Conservation (phyloP, 2,888 invertebrate genomes). For the Agrochola lychnidis region DNA sequence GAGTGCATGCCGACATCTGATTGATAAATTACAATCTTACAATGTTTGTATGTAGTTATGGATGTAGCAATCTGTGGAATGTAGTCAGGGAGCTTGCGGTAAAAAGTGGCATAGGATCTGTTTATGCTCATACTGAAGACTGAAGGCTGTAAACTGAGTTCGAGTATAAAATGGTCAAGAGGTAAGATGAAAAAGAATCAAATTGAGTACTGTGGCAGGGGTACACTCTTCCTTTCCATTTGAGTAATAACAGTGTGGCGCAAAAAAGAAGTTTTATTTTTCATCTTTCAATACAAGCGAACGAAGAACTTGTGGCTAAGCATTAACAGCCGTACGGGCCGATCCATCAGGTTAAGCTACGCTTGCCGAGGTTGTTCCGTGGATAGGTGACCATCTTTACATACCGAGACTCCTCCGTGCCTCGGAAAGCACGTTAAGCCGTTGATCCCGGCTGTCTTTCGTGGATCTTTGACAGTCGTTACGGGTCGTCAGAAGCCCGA, state of each 20-base stretch:
- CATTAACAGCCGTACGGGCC: too few species aligned
- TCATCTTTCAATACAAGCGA: not conserved
- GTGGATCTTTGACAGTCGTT: too few species aligned
- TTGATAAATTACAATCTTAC: conserved; percentile 51
- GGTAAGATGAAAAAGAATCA: not conserved
- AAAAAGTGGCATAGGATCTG: not conserved
- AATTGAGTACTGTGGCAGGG: not conserved
- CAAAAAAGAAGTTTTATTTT: not conserved
- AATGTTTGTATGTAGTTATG: conserved; percentile 29
- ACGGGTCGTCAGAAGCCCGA: too few species aligned
- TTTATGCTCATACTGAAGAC: not conserved
- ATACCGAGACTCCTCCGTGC: too few species aligned
- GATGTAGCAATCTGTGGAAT: conserved; percentile 25
- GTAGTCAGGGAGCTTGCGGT: conserved; percentile 17
- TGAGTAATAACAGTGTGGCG: not conserved
- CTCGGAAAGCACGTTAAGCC: too few species aligned
- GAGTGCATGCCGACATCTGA: conserved; percentile 51
- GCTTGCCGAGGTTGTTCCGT: too few species aligned
- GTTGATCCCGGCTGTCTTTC: too few species aligned
- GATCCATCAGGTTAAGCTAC: too few species aligned
- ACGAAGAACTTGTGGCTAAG: too few species aligned
- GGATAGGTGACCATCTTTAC: too few species aligned
- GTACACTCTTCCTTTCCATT: not conserved
- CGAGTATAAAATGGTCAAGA: not conserved
- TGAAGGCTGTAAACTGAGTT: not conserved